Evolutionary conservation across 2,797 vertebrate species (phyloP).

Genomic region (Anas acuta): DNA sequence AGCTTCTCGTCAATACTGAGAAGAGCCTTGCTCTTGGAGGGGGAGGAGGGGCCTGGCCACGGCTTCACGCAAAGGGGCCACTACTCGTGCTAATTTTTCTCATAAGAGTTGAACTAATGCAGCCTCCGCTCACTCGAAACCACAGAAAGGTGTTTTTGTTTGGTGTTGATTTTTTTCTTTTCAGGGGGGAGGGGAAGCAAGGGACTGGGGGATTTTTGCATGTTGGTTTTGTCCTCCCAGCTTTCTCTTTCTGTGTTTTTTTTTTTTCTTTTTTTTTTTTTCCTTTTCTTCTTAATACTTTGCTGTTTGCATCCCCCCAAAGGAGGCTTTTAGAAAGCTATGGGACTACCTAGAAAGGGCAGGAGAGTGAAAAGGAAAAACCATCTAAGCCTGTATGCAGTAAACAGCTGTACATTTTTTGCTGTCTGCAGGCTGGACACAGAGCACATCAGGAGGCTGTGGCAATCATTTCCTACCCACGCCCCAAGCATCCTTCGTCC

Average conservation of each 20-base stretch:
- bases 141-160: neutral
- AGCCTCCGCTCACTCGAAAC: neutral
- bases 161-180: neutral
- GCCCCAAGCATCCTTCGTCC: neutral
- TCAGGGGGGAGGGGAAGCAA: neutral
- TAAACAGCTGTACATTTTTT: neutral
- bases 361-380: neutral
- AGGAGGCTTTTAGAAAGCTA: neutral
- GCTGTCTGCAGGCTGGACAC: neutral
- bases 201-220: neutral
- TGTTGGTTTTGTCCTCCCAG: neutral
- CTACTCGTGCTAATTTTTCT: slow-evolving; percentile 37
- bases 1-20: slow-evolving; percentile 30
- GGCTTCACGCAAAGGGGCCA: neutral
- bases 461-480: neutral
- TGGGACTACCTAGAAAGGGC: neutral
- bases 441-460: neutral
- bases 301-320: neutral
- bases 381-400: neutral
- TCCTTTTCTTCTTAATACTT: neutral
- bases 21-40: slow-evolving; percentile 3
- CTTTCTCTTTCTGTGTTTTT: neutral
- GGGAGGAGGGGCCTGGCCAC: slow-evolving; percentile 28
- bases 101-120: neutral
- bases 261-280: no score